phyloP scores from a whole-genome alignment of 2,888 invertebrate genomes.

The Aplocera efformata region DNA sequence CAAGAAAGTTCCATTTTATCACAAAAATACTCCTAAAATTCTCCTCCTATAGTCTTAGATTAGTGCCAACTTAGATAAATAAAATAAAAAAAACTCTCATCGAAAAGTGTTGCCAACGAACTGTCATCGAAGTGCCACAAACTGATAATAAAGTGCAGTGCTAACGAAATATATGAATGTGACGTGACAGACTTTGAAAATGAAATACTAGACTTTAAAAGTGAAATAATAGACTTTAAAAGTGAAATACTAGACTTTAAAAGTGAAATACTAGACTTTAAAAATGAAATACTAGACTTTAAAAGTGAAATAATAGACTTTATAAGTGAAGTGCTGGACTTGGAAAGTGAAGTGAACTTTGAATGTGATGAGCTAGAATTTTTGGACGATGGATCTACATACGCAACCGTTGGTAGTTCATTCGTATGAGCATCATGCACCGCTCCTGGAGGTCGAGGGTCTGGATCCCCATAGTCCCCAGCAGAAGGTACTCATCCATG shows the following conservation, averaged over 20 bases:
- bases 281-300: too few species aligned
- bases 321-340: too few species aligned
- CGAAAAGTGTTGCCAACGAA: conserved; percentile 16
- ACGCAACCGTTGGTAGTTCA: conserved; percentile 69
- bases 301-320: too few species aligned
- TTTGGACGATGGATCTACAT: conserved; percentile 66
- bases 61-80: conserved; percentile 14
- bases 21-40: conserved; percentile 51
- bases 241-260: neutral
- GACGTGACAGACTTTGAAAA: too few species aligned
- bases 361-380: conserved; percentile 35
- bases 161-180: too few species aligned
- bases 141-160: neutral
- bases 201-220: too few species aligned
- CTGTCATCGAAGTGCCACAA: conserved; percentile 13
- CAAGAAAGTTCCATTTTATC: conserved; percentile 41
- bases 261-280: conserved; percentile 36
- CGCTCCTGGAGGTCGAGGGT: conserved; percentile 69
- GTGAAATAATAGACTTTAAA: too few species aligned
- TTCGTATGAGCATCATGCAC: conserved; percentile 72
- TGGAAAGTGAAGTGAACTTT: neutral
- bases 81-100: conserved; percentile 18
- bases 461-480: conserved; percentile 73
- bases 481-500: conserved; percentile 73
- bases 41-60: conserved; percentile 33